phyloP scores from a whole-genome alignment of 1,140 invertebrate species.

The Drusus annulatus region DNA sequence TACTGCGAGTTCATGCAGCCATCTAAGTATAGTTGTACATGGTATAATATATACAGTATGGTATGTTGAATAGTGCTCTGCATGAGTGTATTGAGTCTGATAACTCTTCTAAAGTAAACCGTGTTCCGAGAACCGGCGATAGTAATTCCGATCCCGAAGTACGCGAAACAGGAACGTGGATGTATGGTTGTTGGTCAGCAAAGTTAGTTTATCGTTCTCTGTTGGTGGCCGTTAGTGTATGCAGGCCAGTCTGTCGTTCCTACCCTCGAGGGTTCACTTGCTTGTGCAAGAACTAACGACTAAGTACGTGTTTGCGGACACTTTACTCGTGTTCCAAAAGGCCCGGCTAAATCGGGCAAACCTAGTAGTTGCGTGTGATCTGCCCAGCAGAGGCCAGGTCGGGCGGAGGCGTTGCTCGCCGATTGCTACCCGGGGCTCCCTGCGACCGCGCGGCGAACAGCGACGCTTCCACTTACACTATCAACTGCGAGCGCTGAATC shows the following conservation, averaged over 20 bases:
- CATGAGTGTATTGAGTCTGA: no score
- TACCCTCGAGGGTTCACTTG: neutral
- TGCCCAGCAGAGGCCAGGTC: no score
- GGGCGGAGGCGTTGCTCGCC: neutral
- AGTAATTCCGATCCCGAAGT: neutral
- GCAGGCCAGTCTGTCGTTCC: neutral
- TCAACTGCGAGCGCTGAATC: conserved; percentile 21
- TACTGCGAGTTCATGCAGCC: no score
- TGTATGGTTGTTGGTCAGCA: neutral
- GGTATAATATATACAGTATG: no score
- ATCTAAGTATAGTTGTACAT: neutral
- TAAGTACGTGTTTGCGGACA: neutral
- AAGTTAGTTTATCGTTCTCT: neutral
- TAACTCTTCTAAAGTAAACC: no score
- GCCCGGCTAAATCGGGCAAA: no score
- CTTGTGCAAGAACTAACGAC: conserved; percentile 14
- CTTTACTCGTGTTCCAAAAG: no score
- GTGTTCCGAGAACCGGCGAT: no score
- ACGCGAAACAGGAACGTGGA: neutral
- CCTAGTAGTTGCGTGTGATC: no score
- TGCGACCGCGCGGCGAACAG: neutral
- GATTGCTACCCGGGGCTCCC: neutral
- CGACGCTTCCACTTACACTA: neutral
- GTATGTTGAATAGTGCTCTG: no score
- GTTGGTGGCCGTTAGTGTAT: neutral